Base-by-base conservation (phyloP, 2,797 vertebrate species). In the Spatula clypeata region DNA sequence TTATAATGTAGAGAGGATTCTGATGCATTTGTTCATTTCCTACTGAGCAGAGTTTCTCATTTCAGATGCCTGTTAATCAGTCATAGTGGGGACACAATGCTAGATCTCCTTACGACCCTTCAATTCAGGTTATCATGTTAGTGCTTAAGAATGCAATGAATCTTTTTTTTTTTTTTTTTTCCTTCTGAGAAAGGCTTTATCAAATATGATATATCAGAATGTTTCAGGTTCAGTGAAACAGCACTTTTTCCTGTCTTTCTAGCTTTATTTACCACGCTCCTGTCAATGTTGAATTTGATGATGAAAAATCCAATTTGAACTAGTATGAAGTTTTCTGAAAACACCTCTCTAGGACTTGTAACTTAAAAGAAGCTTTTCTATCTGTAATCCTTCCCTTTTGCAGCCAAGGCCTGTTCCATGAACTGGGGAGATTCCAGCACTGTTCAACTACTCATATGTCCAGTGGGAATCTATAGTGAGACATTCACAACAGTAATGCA, bases 261-360 rank as follows among this genome's bases (percentile, higher is more conserved):
- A 2, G 42, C 44, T 82, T 82, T 86, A 90, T 95, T 96, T 90
- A 79, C 88, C 55, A 61, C 1, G 0, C 67, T 82, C 32, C 47
- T 40, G 60, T 73, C 73, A 92, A 70, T 73, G 47, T 85, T 93
- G 72, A 75, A 76, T 92, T 94, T 93, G 31, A 32, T 92, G 81
- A 87, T 45, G 19, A 91, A 88, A 95, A 96, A 79, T 79, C 44
- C 61, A 61, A 45, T 85, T 76, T 82, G 40, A 71, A 79, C 42
- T 57, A 36, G 31, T 0, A 0, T 40, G 42, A 93, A 47, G 18
- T 85, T 85, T 84, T 94, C 64, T 74, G 54, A 53, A 79, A 93
- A 71, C 20, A 2, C 13, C 34, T 70, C 9, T 70, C 21, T 3
- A 5, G 55, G 88, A 86, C 61, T 69, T 13, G 20, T 38, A 69